phyloP scores from a whole-genome alignment of 2,113 vertebrate genomes.

The Conger conger region DNA sequence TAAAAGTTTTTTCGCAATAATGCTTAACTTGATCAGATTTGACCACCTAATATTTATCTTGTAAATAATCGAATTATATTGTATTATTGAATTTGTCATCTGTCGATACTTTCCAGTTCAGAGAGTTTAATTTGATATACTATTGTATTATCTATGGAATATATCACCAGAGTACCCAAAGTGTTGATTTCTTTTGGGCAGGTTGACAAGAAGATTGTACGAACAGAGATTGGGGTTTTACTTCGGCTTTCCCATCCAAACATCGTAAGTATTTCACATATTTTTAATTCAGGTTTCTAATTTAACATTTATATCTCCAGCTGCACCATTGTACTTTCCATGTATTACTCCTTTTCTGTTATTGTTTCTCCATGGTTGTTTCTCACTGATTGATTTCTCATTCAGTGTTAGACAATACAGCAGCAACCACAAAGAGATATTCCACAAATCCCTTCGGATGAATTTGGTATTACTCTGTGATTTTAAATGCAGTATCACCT shows the following conservation, averaged over 20 bases:
- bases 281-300: not conserved
- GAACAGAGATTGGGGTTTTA: conserved; percentile 85
- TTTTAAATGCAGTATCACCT: not conserved
- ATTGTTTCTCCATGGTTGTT: not conserved
- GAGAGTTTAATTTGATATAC: not conserved
- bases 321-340: not conserved
- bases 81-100: not conserved
- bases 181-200: conserved; percentile 50
- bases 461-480: not conserved
- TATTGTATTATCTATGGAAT: not conserved
- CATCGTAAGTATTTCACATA: conserved; percentile 72
- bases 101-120: not conserved
- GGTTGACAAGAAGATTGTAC: conserved; percentile 89
- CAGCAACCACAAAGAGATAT: not conserved
- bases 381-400: conserved; percentile 14
- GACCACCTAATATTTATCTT: not conserved
- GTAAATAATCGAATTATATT: not conserved
- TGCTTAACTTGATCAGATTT: not conserved
- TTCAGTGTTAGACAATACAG: not conserved
- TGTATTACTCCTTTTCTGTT: conserved; percentile 12
- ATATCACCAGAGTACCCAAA: not conserved
- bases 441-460: not conserved
- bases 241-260: conserved; percentile 87
- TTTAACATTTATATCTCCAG: not conserved
- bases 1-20: not conserved